phyloP scores from a whole-genome alignment of 2,888 invertebrate species.

The Rhingia campestris region DNA sequence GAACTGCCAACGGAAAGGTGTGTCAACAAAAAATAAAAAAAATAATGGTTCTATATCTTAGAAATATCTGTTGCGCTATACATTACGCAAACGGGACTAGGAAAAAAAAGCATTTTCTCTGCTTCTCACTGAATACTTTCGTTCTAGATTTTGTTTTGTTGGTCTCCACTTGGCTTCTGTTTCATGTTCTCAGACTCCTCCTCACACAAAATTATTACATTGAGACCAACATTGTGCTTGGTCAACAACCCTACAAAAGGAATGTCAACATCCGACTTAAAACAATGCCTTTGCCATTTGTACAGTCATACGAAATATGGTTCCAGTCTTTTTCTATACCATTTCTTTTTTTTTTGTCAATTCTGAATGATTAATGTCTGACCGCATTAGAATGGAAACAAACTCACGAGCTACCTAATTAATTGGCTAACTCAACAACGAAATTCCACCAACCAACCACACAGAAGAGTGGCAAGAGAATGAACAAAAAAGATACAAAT shows the following conservation, averaged over 20 bases:
- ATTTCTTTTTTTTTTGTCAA: constrained; percentile 31
- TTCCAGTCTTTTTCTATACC: background rate
- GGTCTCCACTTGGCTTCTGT: background rate
- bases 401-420: constrained; percentile 36
- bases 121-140: constrained; percentile 38
- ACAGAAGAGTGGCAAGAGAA: background rate
- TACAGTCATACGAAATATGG: background rate
- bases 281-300: constrained; percentile 52
- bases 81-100: constrained; percentile 21
- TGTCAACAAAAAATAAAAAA: constrained; percentile 23
- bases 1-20: constrained; percentile 49
- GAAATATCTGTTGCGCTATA: constrained; percentile 49
- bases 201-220: constrained; percentile 3
- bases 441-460: background rate
- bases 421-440: constrained; percentile 45
- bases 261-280: constrained; percentile 18
- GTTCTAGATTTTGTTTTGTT: constrained; percentile 51
- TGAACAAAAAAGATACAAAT: background rate
- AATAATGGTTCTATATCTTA: background rate
- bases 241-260: constrained; percentile 56
- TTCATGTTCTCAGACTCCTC: background rate
- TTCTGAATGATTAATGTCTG: constrained; percentile 66
- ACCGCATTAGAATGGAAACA: constrained; percentile 46
- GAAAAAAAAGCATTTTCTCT: constrained; percentile 39
- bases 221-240: constrained; percentile 21